Evolutionary conservation across 2,888 invertebrate species (phyloP).

Genomic region (Neoitamus cyanurus): DNA sequence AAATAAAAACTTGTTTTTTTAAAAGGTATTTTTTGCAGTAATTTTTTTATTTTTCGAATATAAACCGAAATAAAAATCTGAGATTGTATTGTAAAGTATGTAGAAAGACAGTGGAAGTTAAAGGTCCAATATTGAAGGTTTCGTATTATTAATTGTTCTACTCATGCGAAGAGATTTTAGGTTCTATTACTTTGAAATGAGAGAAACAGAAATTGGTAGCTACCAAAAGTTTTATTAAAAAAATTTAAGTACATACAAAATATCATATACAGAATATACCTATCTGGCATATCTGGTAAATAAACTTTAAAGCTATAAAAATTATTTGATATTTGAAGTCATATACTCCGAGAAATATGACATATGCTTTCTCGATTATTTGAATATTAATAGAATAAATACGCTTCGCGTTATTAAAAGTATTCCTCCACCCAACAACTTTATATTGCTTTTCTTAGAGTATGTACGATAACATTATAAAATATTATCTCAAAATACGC

Average conservation of each 20-base stretch:
- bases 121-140: no score
- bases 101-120: no score
- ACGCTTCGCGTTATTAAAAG: not conserved
- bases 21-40: no score
- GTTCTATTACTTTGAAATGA: not conserved
- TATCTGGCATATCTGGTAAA: not conserved
- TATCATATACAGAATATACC: not conserved
- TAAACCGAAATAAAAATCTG: no score
- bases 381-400: not conserved
- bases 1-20: no score
- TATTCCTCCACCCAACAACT: not conserved
- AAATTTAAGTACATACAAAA: not conserved
- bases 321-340: no score
- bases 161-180: no score
- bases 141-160: no score
- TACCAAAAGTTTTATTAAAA: not conserved
- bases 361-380: not conserved
- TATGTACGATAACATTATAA: not conserved
- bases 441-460: not conserved
- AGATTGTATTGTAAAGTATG: no score
- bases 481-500: not conserved
- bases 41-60: no score
- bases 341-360: not conserved
- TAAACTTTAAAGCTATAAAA: not conserved
- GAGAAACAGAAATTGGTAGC: not conserved